A percentile compares a stretch with the other conserved stretches of the same genome.
Evolutionary conservation across 2,888 invertebrate species (phyloP).

Genomic region (Tuta absoluta): DNA sequence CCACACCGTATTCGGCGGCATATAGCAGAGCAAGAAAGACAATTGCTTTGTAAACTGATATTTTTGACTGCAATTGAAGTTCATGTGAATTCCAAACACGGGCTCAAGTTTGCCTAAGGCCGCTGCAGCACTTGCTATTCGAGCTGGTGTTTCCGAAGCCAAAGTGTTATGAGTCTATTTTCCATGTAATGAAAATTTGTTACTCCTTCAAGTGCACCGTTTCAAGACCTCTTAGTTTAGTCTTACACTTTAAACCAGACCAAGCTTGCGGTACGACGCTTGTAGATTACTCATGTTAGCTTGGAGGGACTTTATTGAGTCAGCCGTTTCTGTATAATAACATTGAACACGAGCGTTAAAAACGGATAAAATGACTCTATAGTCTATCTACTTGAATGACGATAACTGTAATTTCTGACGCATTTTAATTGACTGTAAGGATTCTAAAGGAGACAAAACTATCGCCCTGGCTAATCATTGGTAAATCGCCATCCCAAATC

Average conservation of each 20-base stretch:
- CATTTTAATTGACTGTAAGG: too few relatives aligned
- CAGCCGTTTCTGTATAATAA: too few relatives aligned
- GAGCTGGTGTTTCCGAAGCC: constrained; percentile 19
- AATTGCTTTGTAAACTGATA: not conserved
- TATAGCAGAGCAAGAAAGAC: too few relatives aligned
- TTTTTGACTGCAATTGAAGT: not conserved
- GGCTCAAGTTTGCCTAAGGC: not conserved
- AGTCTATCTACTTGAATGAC: too few relatives aligned
- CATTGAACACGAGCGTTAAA: too few relatives aligned
- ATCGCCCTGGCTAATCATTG: too few relatives aligned
- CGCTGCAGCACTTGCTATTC: constrained; percentile 16
- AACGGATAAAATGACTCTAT: too few relatives aligned
- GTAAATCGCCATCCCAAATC: too few relatives aligned
- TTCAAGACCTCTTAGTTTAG: constrained; percentile 20
- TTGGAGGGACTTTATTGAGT: constrained; percentile 6
- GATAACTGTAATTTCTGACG: too few relatives aligned
- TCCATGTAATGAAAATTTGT: constrained; percentile 21
- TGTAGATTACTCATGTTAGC: not conserved
- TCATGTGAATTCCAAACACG: constrained; percentile 20
- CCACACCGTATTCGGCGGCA: constrained; percentile 1
- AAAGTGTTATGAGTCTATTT: constrained; percentile 17
- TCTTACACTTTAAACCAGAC: constrained; percentile 21
- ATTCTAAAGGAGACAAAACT: too few relatives aligned
- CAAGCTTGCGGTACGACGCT: constrained; percentile 6
- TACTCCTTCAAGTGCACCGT: constrained; percentile 16